These are phyloP conservation scores for Papilio protenor DNA, from an alignment of 2,888 invertebrate genomes.

Conservation along the genomic window DNA sequence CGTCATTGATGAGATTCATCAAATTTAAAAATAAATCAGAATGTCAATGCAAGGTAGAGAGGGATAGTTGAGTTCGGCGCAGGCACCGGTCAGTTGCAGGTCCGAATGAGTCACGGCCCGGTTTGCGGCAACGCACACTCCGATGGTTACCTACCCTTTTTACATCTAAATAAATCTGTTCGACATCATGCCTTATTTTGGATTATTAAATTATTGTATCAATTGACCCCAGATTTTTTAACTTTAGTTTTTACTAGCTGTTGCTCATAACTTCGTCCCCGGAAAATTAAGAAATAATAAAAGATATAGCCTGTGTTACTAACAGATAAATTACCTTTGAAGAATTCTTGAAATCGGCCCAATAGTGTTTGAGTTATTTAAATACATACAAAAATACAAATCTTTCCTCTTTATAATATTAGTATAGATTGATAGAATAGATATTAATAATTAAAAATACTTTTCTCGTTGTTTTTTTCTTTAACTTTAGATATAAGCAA, in stretches of 20 bases:
- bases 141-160: slow-evolving; percentile 50
- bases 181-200: neutral
- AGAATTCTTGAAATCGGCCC: no score
- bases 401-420: no score
- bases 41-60: slow-evolving; percentile 39
- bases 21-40: slow-evolving; percentile 26
- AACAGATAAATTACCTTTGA: no score
- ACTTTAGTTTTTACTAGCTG: neutral
- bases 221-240: neutral
- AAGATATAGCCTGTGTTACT: no score
- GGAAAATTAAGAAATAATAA: no score
- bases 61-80: slow-evolving; percentile 51
- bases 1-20: neutral
- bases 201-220: neutral
- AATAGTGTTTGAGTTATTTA: no score
- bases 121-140: slow-evolving; percentile 56
- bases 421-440: no score
- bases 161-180: slow-evolving; percentile 48
- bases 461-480: neutral
- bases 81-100: slow-evolving; percentile 47
- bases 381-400: no score
- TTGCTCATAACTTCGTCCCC: no score
- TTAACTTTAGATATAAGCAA: neutral
- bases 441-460: neutral
- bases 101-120: slow-evolving; percentile 66